Evolutionary conservation across 1,140 invertebrate genomes (phyloP), one percentile per base, ranked within the genome.

Genomic region (Drosophila murphyi): DNA sequence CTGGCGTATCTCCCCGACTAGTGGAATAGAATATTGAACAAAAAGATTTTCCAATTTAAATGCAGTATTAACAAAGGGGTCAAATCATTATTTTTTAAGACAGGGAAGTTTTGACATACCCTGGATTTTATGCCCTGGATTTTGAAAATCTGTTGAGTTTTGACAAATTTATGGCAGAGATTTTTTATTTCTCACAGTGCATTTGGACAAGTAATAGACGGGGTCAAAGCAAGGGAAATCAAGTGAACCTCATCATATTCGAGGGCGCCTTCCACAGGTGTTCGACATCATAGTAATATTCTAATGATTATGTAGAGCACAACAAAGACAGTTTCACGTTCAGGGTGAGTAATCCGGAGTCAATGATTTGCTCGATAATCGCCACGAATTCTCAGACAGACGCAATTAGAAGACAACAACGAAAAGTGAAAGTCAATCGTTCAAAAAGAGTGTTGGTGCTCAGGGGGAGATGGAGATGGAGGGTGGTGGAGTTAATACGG

Each of bases 401-500:
- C 59, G 20, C 65, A 62, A 70, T 70, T 74, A 70, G 72, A 62
- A 41, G 4, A 37, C 61, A 63, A 75, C 59, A 76, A 86, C 67
- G 79, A 87, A 87, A 88, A 87, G 83, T 88, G 83, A 87, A 87
- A 87, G 83, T 87, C 62, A 56, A 69, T 48, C 31, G 48, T 50
- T 70, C 43, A 59, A 51, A 31, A 7, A 20, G 28, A 12, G 20
- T 7, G 12, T 20, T 20, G 20, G 20, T 20, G 20, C 20, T 20
- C 20, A 20, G 43, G 43, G 3, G 43, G 4, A 12, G 12, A 3
- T 2, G 12, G 29, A 12, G 20, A 32, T 31, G 8, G 31, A 35
- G 7, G 20, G 5, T 34, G 31, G 32, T 8, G 29, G 32, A 8
- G 7, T 20, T 20, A 10, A 2, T 7, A 29, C 5, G 34, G 6